Base-by-base conservation (phyloP, 1,140 invertebrate species). In the Zaprionus camerounensis region DNA sequence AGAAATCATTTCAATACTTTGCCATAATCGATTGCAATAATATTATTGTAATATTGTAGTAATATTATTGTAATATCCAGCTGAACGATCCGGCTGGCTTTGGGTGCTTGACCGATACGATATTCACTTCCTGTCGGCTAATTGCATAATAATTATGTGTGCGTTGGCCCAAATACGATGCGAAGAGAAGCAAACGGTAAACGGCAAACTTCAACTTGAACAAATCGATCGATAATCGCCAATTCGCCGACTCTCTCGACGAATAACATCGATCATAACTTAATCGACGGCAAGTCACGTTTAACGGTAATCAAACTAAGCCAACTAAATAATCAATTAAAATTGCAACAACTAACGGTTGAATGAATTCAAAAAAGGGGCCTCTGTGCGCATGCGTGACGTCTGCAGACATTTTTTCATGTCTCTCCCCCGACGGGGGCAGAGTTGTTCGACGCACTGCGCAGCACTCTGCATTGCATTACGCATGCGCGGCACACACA, bases 161-260 rank as follows among this genome's bases (percentile, higher is more conserved):
- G 41, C 62, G 17, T 61, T 56, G 36, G 28, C 57, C 74, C 31
- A 72, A 72, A 65, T 53, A 51, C 51, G 46, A 22, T 22, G 20
- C 20, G 41, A 46, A 51, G 46, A 66, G 36, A 41, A 49, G 28
- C 28, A 44, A 68, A 22, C 36, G 20, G 56, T 63, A 78, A 86
- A 86, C 53, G 70, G 70, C 65, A 87, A 81, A 88, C 81, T 87
- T 88, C 84, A 90, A 88, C 85, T 84, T 88, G 81, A 87, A 84
- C 62, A 72, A 64, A 57, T 64, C 31, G 66, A 58, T 59, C 56
- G 68, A 57, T 67, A 86, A 85, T 85, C 20, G 55, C 26, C n/a
- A 44, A 17, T 44, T n/a, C 15, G 34, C 34, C 49, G 67, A 28
- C 55, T 78, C 44, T 71, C 69, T 51, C 46, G 82, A 55, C 62